A percentile compares a stretch with the other conserved stretches of the same genome.
These are phyloP conservation scores for Anas bahamensis DNA, from an alignment of 2,797 vertebrate species.

Conservation along the genomic window DNA sequence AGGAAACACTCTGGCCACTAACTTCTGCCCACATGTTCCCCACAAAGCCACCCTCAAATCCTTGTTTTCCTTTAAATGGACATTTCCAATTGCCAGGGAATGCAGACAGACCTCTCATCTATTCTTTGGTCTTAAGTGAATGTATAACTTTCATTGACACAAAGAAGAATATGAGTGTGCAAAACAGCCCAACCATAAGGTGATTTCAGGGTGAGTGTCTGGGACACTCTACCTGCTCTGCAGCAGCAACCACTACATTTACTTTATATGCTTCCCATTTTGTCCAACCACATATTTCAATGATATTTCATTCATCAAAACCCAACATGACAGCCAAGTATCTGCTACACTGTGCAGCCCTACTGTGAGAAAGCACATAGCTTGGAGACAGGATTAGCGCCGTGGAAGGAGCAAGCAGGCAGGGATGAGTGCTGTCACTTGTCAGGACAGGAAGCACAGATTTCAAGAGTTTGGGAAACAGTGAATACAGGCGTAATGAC, in stretches of 20 bases:
- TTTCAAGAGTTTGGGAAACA: background rate
- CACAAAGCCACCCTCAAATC: background rate
- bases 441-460: background rate
- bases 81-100: background rate
- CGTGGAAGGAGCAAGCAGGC: fast-evolving
- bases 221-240: background rate
- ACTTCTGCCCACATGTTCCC: background rate
- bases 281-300: background rate
- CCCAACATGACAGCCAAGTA: background rate
- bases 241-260: background rate
- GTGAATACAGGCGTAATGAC: background rate
- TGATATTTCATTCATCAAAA: background rate
- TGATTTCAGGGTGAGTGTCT: background rate
- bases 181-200: background rate
- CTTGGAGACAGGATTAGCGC: background rate
- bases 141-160: background rate
- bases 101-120: background rate
- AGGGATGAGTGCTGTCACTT: background rate
- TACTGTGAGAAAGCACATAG: background rate
- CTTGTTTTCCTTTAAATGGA: background rate
- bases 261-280: background rate
- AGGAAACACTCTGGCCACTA: background rate
- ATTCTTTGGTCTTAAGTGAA: background rate
- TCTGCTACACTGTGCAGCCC: background rate
- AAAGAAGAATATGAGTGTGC: background rate